Evolutionary conservation across 2,113 vertebrate species (phyloP), one percentile per base, ranked within the genome.

Genomic region (Orthonyx spaldingii): DNA sequence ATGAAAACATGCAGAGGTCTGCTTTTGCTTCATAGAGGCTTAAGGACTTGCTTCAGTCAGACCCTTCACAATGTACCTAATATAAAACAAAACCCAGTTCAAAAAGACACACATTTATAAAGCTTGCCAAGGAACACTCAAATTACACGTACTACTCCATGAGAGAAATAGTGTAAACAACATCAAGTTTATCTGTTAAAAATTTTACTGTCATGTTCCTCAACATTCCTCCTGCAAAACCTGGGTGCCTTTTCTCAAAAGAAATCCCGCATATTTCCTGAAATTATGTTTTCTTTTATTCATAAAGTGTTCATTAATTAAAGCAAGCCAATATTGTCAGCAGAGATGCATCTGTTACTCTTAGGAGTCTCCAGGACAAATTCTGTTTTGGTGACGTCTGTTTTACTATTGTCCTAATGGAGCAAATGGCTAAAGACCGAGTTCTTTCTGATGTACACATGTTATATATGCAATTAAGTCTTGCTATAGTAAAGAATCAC

Each of bases 381-480:
- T 94, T 96, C 95, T 87, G 90, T 90, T 92, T 89, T 16, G 79
- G 90, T 90, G 91, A 97, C 56, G 96, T 97, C 94, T 96, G 96
- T 94, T 92, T 96, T 90, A 90, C 95, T 94, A 96, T 98, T 98
- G 97, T 97, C 95, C 97, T 96, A 84, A 79, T 13, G 30, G 90
- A 96, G 95, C 96, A 97, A 97, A 97, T 81, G 93, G 95, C 94
- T 97, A 95, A 96, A 97, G 96, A 97, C 20, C 0, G n/a, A 95
- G 91, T 91, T 97, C 96, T 97, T 97, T 98, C 97, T 98, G 95
- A 96, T 96, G 97, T 94, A 91, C 96, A 64, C 96, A 96, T 97
- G 92, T 96, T 98, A 93, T 98, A 98, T 89, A 96, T 97, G 98
- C 98, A 98, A 98, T 98, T 98, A 98, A 97, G 89, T 93, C 96